These are phyloP conservation scores for Vulpes vulpes DNA, from an alignment of 2,113 vertebrate species.

Conservation along the genomic window DNA sequence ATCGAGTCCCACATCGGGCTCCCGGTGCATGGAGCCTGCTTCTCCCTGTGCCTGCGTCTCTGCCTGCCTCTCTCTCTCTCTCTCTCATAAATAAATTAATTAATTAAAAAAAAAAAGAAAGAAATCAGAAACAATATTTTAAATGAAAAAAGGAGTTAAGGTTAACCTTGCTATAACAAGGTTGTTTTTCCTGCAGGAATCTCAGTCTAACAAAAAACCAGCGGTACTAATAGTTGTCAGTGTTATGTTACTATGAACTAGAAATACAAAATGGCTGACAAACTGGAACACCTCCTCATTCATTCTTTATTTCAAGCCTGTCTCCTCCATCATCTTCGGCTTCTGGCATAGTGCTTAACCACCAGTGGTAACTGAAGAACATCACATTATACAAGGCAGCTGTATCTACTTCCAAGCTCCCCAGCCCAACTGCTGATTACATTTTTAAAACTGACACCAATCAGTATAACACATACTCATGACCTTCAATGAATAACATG, in stretches of 20 bases:
- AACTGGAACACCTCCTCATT: background rate
- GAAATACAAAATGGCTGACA: conserved; percentile 45
- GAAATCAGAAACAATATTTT: background rate
- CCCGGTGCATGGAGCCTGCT: no score
- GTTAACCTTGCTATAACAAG: background rate
- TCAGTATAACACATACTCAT: background rate
- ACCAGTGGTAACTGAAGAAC: background rate
- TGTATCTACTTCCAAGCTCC: background rate
- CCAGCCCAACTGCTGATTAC: background rate
- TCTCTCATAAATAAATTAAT: no score
- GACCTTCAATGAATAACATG: background rate
- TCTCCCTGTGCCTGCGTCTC: no score
- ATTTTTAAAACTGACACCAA: background rate
- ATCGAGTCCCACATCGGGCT: no score
- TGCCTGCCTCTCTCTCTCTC: no score
- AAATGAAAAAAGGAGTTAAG: background rate
- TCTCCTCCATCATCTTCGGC: background rate
- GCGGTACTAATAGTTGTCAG: background rate
- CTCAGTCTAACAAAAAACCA: background rate
- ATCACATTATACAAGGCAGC: background rate
- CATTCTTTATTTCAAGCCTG: background rate
- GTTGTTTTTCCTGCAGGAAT: conserved; percentile 7
- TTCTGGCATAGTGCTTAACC: background rate
- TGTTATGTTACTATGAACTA: conserved; percentile 1
- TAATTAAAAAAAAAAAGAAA: background rate